Percentiles rank a stretch among this genome's conserved stretches.
phyloP scores from a whole-genome alignment of 1,140 invertebrate species.

The Trinorchestia longiramus region DNA sequence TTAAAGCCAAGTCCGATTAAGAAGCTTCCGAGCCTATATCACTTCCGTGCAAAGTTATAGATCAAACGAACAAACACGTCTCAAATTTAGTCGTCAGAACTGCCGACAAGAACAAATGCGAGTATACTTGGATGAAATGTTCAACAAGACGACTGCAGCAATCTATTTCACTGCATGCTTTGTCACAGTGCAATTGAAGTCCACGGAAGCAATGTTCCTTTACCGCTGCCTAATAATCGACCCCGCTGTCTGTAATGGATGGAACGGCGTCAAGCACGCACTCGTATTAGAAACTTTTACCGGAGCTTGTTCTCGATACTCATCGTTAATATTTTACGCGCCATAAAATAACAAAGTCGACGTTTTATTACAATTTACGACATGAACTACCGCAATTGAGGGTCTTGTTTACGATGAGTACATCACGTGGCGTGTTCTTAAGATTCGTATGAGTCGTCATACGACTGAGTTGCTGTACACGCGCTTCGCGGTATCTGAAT shows the following conservation, averaged over 20 bases:
- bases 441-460: not conserved
- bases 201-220: not conserved
- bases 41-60: not conserved
- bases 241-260: not conserved
- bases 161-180: not conserved
- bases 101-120: not conserved
- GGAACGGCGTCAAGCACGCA: not conserved
- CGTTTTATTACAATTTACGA: conserved; percentile 29
- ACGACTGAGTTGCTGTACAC: not conserved
- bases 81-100: not conserved
- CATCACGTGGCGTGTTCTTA: not conserved
- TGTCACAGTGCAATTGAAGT: conserved; percentile 3
- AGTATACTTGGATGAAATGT: not conserved
- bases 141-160: not conserved
- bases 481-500: not conserved
- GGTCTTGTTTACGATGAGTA: conserved; percentile 1
- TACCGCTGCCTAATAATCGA: conserved; percentile 1
- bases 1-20: not conserved
- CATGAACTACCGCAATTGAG: conserved; percentile 13
- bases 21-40: not conserved
- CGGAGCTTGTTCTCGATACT: conserved; percentile 23
- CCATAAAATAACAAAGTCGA: conserved; percentile 30
- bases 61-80: not conserved
- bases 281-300: conserved; percentile 2
- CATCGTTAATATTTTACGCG: conserved; percentile 44